Evolutionary conservation across 2,113 vertebrate species (phyloP), one percentile per base, ranked within the genome.

Genomic region (Sinosuthora webbiana): DNA sequence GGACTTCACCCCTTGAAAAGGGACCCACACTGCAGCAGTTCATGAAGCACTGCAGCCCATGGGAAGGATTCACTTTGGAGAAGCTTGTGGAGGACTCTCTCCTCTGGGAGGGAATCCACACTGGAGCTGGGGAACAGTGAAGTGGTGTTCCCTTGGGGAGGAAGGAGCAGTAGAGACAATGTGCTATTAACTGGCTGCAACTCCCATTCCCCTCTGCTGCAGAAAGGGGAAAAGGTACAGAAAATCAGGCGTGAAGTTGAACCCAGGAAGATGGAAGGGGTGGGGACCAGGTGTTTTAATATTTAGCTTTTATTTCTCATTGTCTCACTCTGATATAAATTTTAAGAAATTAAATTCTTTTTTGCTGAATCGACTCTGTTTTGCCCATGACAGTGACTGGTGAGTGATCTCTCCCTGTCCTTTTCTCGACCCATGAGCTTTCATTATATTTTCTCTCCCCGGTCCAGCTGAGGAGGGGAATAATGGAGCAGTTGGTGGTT

Each of bases 401-500:
- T 55, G 35, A 56, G 8, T 70, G 56, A 37, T 49, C 7, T 49
- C 18, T 63, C 25, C 41, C 27, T 55, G 25, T 49, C 63, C 27
- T 49, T 63, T 20, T 37, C 63, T 77, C 1, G 0, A 77, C 10
- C 10, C 56, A 42, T 0, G 0, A 63, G 10, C 6, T 77, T 69
- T 76, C 41, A 16, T 41, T 68, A 1, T 31, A 8, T 35, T 76
- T 90, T 69, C 14, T 69, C 17, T 83, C 17, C 17, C 25, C 11
- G 62, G 30, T 33, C 25, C 21, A 49, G 30, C 63, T 69, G 55
- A 76, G 47, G 47, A 76, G 30, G 17, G 24, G 62, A 62, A 53
- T 47, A 53, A 68, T 68, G 53, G 60, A 68, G 45, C 13, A 12
- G n/a, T 27, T 20, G 31, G 5, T 78, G 44, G 11, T 5, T 85